Evolutionary conservation across 2,888 invertebrate species (phyloP).

Genomic region (Neoitamus cyanurus): DNA sequence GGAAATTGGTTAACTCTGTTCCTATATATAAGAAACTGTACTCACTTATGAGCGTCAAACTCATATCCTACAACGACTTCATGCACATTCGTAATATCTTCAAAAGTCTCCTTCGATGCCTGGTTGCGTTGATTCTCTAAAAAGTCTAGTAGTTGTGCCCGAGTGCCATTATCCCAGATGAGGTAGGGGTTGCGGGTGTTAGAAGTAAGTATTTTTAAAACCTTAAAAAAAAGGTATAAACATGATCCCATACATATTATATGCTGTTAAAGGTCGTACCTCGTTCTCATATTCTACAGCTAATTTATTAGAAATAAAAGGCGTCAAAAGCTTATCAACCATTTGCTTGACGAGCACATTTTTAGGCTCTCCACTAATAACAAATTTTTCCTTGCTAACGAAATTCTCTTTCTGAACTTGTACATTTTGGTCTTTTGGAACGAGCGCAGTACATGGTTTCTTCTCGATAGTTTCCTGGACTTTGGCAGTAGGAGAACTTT

Average conservation of each 20-base stretch:
- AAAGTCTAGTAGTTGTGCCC: constrained; percentile 91
- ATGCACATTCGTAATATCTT: constrained; percentile 63
- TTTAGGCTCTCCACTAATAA: constrained; percentile 62
- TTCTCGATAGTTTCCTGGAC: background rate
- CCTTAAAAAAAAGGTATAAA: constrained; percentile 57
- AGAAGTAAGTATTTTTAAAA: constrained; percentile 93
- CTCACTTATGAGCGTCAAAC: constrained; percentile 65
- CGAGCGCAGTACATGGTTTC: constrained; percentile 2
- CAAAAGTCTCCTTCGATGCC: constrained; percentile 62
- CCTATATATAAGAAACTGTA: too few relatives aligned
- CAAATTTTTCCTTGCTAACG: constrained; percentile 58
- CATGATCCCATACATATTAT: background rate
- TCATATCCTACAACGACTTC: constrained; percentile 61
- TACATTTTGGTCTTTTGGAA: constrained; percentile 15
- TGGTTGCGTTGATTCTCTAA: constrained; percentile 75
- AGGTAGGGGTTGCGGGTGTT: constrained; percentile 96
- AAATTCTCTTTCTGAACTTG: constrained; percentile 56
- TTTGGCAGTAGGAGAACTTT: constrained; percentile 38
- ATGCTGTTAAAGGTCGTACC: constrained; percentile 62
- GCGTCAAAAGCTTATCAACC: constrained; percentile 81
- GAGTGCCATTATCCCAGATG: constrained; percentile 97
- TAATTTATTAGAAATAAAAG: constrained; percentile 84
- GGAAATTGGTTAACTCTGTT: too few relatives aligned
- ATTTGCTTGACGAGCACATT: constrained; percentile 75
- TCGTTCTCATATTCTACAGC: constrained; percentile 79